Conservation (phyloP, 2,113 vertebrate species). For the Nannospalax galili region DNA sequence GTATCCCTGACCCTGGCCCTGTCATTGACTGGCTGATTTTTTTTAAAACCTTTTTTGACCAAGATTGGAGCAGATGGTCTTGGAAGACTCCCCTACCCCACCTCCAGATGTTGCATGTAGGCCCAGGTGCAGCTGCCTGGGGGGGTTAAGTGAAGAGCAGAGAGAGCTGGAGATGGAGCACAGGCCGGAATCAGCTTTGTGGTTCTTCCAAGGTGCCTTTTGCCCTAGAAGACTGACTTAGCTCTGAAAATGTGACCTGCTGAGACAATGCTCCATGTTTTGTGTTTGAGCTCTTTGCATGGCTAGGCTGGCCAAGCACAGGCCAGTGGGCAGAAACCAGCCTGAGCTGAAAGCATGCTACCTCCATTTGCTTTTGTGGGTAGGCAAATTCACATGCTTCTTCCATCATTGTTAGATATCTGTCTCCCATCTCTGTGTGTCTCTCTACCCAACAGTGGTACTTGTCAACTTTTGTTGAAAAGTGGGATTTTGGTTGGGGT, state of each 20-base stretch:
- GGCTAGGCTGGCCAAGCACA: neutral
- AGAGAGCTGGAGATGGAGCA: too few species aligned
- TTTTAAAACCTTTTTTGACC: neutral
- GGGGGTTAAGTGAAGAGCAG: neutral
- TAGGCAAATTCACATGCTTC: rapidly evolving
- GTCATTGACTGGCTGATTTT: neutral
- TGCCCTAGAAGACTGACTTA: neutral
- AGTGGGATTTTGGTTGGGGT: slow-evolving; percentile 30
- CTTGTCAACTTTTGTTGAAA: neutral
- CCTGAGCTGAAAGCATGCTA: rapidly evolving
- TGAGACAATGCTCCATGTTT: neutral
- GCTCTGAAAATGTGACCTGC: neutral
- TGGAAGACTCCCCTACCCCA: neutral
- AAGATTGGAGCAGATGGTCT: neutral
- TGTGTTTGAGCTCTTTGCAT: neutral
- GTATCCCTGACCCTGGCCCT: neutral
- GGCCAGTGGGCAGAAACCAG: too few species aligned
- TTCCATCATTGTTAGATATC: neutral
- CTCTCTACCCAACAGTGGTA: neutral
- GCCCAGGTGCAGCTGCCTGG: neutral
- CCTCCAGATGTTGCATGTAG: neutral
- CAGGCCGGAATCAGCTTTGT: neutral
- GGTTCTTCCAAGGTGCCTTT: neutral
- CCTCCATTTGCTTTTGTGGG: rapidly evolving
- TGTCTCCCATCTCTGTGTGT: neutral